Conservation (phyloP, 2,888 invertebrate species). For the Mythimna albipuncta region DNA sequence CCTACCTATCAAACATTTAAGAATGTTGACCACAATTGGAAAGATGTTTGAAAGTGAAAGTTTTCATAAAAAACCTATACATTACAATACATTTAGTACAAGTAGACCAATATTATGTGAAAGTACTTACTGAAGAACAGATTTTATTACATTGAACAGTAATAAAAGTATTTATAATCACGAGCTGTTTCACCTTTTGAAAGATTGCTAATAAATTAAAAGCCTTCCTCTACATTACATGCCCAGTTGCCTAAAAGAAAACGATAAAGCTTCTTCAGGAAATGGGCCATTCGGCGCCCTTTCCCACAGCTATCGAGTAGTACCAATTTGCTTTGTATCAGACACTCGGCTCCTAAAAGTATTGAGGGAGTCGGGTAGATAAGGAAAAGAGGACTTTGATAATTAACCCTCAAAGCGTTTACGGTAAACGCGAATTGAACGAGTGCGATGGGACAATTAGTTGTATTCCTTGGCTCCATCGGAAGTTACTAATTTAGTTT, state of each 20-base stretch:
- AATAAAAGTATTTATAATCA: no score
- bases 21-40: not conserved
- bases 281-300: slow-evolving; percentile 84
- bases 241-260: slow-evolving; percentile 67
- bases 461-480: slow-evolving; percentile 67
- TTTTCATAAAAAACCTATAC: not conserved
- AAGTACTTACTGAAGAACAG: no score
- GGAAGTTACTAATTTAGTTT: slow-evolving; percentile 62
- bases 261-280: slow-evolving; percentile 84
- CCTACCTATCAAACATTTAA: no score
- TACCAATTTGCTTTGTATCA: slow-evolving; percentile 87
- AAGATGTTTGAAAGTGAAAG: not conserved
- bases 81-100: no score
- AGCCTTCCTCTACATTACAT: slow-evolving; percentile 43
- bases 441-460: slow-evolving; percentile 75
- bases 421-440: slow-evolving; percentile 77
- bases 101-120: no score
- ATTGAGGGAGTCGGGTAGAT: slow-evolving; percentile 71
- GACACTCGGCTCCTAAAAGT: slow-evolving; percentile 78
- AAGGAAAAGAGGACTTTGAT: slow-evolving; percentile 78
- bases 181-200: not conserved
- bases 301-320: slow-evolving; percentile 83
- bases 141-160: no score
- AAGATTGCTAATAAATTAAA: not conserved
- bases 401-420: slow-evolving; percentile 81